phyloP scores from a whole-genome alignment of 30 jellyfish, hydroid and myxozoan species.

The Aurelia sp. region DNA sequence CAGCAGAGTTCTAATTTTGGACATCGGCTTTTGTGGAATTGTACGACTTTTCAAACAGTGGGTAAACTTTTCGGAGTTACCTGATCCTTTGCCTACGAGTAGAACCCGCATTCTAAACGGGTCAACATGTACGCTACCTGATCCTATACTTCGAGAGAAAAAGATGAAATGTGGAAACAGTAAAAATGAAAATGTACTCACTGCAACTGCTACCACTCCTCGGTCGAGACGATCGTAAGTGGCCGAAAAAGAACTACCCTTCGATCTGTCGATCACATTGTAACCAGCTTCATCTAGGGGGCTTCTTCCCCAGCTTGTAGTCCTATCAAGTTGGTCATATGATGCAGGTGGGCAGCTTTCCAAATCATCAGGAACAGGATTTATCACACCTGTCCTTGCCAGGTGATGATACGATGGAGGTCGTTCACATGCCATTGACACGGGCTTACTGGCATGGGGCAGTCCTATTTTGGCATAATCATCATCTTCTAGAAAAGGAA shows the following conservation, averaged over 20 bases:
- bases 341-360: conserved; percentile 43
- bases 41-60: no score
- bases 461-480: conserved; percentile 38
- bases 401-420: conserved; percentile 67
- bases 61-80: no score
- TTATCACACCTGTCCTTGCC: conserved; percentile 56
- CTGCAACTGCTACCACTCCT: not conserved
- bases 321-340: conserved; percentile 77
- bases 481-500: not conserved
- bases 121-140: no score
- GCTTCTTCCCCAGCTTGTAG: conserved; percentile 62
- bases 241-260: conserved; percentile 3
- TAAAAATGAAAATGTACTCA: no score
- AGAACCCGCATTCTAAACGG: no score
- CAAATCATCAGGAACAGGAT: conserved; percentile 32
- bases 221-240: conserved; percentile 61
- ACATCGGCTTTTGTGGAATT: no score
- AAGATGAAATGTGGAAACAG: no score
- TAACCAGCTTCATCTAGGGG: conserved; percentile 37
- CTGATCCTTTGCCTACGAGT: no score
- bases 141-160: no score
- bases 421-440: conserved; percentile 29
- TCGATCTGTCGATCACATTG: conserved; percentile 38
- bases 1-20: no score
- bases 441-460: conserved; percentile 37